Percentiles rank a stretch among this genome's conserved stretches.
phyloP scores from a whole-genome alignment of 2,888 invertebrate species.

The Drosophila mimetica region DNA sequence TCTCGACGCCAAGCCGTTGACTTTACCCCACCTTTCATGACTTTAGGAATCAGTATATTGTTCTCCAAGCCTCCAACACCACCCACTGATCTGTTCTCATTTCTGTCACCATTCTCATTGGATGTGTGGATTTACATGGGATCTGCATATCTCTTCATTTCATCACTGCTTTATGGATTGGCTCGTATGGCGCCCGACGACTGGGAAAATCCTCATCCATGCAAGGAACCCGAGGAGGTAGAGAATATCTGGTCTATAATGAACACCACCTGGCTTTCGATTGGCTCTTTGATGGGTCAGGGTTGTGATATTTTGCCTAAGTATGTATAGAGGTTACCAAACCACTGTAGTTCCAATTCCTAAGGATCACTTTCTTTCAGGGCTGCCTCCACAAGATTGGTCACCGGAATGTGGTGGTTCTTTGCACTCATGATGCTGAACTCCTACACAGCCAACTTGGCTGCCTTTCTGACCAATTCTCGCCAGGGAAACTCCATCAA shows the following conservation, averaged over 20 bases:
- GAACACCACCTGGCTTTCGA: constrained; percentile 96
- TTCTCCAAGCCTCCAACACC: constrained; percentile 92
- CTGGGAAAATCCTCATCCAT: constrained; percentile 97
- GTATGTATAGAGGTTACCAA: constrained; percentile 85
- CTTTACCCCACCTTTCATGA: constrained; percentile 99
- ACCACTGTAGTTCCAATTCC: neutral
- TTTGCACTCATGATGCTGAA: constrained; percentile 96
- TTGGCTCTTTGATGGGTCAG: constrained; percentile 96
- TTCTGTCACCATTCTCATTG: constrained; percentile 93
- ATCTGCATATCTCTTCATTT: constrained; percentile 93
- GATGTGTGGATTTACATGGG: constrained; percentile 97
- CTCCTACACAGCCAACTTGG: constrained; percentile 97
- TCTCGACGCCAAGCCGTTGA: constrained; percentile 94
- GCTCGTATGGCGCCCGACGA: constrained; percentile 95
- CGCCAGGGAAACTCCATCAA: constrained; percentile 90
- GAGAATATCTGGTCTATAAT: constrained; percentile 94
- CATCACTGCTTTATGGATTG: constrained; percentile 91
- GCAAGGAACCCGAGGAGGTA: constrained; percentile 92
- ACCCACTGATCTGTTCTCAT: constrained; percentile 93
- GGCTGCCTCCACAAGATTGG: constrained; percentile 94
- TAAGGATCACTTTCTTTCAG: constrained; percentile 84
- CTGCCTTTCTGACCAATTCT: constrained; percentile 96
- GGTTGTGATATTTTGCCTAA: constrained; percentile 96
- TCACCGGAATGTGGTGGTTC: constrained; percentile 97
- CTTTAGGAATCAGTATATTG: constrained; percentile 95